A percentile compares a stretch with the other conserved stretches of the same genome.
Conservation (phyloP, 2,797 vertebrate genomes). For the Platyrinchus mystaceus region DNA sequence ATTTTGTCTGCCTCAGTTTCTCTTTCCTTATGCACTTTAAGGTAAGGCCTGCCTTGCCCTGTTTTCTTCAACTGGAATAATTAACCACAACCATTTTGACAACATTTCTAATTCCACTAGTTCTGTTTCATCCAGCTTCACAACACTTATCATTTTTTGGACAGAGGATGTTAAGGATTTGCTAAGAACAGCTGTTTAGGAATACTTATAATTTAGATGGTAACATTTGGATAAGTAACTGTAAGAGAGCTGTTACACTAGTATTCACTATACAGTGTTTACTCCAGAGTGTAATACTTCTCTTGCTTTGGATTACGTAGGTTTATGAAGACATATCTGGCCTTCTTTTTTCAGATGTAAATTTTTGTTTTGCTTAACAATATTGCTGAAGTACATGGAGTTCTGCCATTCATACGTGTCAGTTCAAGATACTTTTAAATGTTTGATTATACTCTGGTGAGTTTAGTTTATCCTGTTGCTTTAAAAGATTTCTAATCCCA, state of each 20-base stretch:
- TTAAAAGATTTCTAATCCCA: neutral
- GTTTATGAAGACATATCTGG: neutral
- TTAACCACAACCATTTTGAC: neutral
- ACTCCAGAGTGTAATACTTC: neutral
- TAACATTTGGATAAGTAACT: neutral
- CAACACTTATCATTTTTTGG: neutral
- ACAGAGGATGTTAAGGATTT: neutral
- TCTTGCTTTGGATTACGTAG: neutral
- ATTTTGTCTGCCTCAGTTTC: neutral
- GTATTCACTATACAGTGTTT: neutral
- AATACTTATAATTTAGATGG: neutral
- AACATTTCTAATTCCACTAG: neutral
- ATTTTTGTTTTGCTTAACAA: neutral
- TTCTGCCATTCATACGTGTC: neutral
- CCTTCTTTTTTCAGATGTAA: neutral
- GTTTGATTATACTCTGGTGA: neutral
- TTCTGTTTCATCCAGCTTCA: neutral
- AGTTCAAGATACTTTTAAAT: neutral
- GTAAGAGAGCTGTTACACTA: neutral
- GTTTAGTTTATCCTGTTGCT: neutral
- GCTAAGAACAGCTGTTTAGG: neutral
- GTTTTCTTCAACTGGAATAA: neutral
- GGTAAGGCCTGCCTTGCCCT: neutral
- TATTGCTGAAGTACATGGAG: neutral
- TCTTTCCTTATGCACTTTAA: neutral